Conservation (phyloP, 2,797 vertebrate genomes). For the Falco novaeseelandiae region DNA sequence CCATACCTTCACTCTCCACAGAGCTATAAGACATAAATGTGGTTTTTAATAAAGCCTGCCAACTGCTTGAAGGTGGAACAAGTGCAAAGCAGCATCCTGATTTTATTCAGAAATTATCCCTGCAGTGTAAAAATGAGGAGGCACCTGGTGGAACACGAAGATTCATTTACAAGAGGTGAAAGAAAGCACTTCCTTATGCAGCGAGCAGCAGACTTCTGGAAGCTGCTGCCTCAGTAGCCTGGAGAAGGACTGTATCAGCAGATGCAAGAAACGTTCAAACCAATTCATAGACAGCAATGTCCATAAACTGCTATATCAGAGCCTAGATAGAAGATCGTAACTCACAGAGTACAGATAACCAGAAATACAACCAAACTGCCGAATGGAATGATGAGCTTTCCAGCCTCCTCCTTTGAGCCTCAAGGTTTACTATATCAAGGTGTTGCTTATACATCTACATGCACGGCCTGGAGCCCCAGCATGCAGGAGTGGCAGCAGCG, state of each 20-base stretch:
- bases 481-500: fast-evolving
- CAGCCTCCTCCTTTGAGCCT: not conserved
- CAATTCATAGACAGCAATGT: not conserved
- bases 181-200: not conserved
- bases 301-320: not conserved
- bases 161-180: not conserved
- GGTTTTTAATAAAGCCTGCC: not conserved
- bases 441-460: not conserved
- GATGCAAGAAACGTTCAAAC: not conserved
- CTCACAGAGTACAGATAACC: not conserved
- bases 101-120: not conserved
- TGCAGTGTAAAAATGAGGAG: not conserved
- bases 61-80: not conserved
- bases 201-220: slow-evolving; percentile 16
- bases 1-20: not conserved
- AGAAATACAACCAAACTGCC: not conserved
- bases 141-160: not conserved
- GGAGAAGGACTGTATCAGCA: not conserved
- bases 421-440: not conserved
- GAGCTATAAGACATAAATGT: not conserved
- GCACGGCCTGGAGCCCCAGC: not conserved
- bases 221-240: not conserved
- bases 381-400: not conserved
- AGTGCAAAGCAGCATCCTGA: not conserved
- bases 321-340: not conserved